Evolutionary conservation across 1,140 invertebrate species (phyloP).

Genomic region (Drosophila murphyi): DNA sequence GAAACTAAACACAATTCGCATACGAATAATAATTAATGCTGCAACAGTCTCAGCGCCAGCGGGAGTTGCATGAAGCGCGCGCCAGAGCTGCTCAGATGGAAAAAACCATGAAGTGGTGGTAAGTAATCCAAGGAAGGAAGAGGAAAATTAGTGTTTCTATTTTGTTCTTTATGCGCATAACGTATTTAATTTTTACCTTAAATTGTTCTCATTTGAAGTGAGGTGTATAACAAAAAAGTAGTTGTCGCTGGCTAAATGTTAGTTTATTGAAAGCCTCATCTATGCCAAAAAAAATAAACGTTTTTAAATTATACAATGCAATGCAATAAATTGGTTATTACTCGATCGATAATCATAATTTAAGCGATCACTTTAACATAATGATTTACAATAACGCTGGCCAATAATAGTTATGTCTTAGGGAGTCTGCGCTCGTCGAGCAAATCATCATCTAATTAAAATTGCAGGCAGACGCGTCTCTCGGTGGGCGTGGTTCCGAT

Average conservation of each 20-base stretch:
- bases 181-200: too few species aligned
- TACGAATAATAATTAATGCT: slow-evolving; percentile 9
- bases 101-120: slow-evolving; percentile 99
- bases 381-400: slow-evolving; percentile 35
- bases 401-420: slow-evolving; percentile 61
- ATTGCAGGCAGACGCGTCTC: slow-evolving; percentile 50
- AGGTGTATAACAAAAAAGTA: too few species aligned
- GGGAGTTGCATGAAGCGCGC: slow-evolving; percentile 95
- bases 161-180: not conserved
- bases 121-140: slow-evolving; percentile 16
- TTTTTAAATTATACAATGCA: slow-evolving; percentile 16
- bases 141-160: too few species aligned
- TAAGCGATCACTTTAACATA: slow-evolving; percentile 33
- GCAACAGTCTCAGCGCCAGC: slow-evolving; percentile 87
- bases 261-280: not conserved
- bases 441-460: slow-evolving; percentile 7
- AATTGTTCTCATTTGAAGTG: too few species aligned
- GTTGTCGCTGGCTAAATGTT: too few species aligned
- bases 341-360: slow-evolving; percentile 24
- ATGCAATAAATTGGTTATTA: slow-evolving; percentile 10
- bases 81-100: slow-evolving; percentile 98
- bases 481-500: slow-evolving; percentile 34
- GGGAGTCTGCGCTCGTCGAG: slow-evolving; percentile 15
- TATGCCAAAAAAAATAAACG: slow-evolving; percentile 13
- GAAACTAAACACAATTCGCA: not conserved